Conservation (phyloP, 2,113 vertebrate genomes). For the Cryptomyrus ogoouensis region DNA sequence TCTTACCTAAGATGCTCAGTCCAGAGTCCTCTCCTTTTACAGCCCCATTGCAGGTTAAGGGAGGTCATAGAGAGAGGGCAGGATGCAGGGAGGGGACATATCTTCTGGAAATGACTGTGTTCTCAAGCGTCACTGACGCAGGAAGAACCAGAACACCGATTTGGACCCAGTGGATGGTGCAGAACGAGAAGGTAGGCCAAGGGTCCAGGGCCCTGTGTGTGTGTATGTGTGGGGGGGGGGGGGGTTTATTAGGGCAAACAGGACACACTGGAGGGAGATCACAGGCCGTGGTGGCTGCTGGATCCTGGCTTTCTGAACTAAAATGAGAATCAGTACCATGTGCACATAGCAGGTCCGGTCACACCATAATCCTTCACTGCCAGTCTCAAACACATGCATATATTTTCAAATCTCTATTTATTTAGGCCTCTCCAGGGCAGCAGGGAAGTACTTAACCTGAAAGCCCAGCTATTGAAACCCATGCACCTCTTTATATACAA, state of each 20-base stretch:
- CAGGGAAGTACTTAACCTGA: neutral
- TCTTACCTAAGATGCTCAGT: neutral
- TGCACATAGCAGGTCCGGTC: neutral
- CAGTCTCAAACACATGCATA: neutral
- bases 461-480: neutral
- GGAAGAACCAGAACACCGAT: neutral
- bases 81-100: neutral
- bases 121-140: neutral
- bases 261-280: neutral
- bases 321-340: neutral
- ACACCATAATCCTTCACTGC: neutral
- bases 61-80: neutral
- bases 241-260: neutral
- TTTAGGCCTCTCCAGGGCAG: neutral
- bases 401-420: neutral
- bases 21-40: neutral
- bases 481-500: neutral
- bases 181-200: neutral
- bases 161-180: neutral
- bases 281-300: neutral
- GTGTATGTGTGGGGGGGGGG: too few relatives aligned
- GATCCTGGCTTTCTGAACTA: neutral
- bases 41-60: neutral
- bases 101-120: neutral
- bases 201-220: neutral